A percentile compares a stretch with the other conserved stretches of the same genome.
phyloP scores from a whole-genome alignment of 2,797 vertebrate species.

The Linurgus olivaceus region DNA sequence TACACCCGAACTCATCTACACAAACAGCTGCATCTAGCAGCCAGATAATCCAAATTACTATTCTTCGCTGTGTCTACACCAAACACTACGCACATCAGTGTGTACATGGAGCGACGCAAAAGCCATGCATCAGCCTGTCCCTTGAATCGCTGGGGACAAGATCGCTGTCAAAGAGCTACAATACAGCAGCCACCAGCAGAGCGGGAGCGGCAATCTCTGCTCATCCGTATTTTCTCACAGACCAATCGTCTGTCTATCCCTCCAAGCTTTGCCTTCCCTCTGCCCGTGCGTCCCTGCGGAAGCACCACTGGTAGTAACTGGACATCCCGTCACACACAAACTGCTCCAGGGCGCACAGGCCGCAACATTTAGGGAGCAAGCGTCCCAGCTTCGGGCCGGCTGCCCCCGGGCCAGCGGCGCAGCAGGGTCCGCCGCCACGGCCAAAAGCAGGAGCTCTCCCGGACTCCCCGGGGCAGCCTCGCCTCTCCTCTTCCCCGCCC shows the following conservation, averaged over 20 bases:
- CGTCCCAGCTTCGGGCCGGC: fast-evolving
- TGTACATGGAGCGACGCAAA: fast-evolving
- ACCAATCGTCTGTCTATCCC: fast-evolving
- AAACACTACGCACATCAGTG: background rate
- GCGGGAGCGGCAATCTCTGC: background rate
- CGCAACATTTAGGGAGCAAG: fast-evolving
- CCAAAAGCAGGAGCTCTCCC: background rate
- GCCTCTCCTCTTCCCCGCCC: background rate
- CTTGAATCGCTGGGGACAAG: background rate
- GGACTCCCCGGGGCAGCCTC: background rate
- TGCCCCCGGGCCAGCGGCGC: background rate
- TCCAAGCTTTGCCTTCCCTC: background rate
- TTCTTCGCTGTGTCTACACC: background rate
- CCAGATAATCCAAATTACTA: background rate
- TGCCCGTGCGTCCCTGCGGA: background rate
- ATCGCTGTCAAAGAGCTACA: background rate
- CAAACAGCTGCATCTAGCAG: background rate
- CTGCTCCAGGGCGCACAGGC: fast-evolving
- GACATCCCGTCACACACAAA: background rate
- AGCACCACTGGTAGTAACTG: fast-evolving
- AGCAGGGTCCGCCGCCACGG: background rate
- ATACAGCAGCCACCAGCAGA: background rate
- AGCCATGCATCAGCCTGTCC: background rate
- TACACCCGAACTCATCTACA: fast-evolving
- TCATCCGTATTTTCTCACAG: background rate